These are phyloP conservation scores for Phenacoccus solenopsis DNA, from an alignment of 1,140 invertebrate genomes.

Conservation along the genomic window DNA sequence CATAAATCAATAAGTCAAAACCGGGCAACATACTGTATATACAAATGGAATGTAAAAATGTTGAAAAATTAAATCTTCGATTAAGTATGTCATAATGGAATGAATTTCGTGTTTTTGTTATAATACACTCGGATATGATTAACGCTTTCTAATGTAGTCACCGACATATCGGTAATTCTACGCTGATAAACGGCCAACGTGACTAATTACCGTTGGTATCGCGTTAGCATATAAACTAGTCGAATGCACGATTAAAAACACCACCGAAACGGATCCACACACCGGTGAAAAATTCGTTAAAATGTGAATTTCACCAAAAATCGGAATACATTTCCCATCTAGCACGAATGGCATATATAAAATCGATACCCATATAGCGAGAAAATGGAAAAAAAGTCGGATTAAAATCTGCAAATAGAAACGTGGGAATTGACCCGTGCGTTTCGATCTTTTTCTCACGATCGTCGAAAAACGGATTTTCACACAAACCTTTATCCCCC, in stretches of 20 bases:
- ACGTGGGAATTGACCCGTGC: conserved; percentile 12
- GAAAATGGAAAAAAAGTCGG: neutral
- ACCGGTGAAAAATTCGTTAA: neutral
- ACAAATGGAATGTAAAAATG: conserved; percentile 3
- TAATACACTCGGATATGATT: neutral
- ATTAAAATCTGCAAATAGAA: neutral
- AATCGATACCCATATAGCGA: neutral
- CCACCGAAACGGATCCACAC: no score
- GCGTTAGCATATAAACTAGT: no score
- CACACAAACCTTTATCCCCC: conserved; percentile 14
- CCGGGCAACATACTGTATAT: no score
- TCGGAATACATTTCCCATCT: no score
- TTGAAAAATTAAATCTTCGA: conserved; percentile 3
- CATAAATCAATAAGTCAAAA: conserved; percentile 3
- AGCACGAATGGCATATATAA: no score
- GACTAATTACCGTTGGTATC: no score
- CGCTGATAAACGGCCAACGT: neutral
- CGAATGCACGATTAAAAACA: no score
- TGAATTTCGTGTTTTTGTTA: conserved; percentile 3
- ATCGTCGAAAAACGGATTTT: conserved; percentile 16
- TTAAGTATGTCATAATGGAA: conserved; percentile 2
- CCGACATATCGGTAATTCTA: neutral
- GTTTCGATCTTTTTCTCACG: neutral
- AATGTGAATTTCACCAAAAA: neutral
- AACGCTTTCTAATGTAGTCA: neutral